Conservation (phyloP, 2,888 invertebrate genomes). For the Protonemura montana region DNA sequence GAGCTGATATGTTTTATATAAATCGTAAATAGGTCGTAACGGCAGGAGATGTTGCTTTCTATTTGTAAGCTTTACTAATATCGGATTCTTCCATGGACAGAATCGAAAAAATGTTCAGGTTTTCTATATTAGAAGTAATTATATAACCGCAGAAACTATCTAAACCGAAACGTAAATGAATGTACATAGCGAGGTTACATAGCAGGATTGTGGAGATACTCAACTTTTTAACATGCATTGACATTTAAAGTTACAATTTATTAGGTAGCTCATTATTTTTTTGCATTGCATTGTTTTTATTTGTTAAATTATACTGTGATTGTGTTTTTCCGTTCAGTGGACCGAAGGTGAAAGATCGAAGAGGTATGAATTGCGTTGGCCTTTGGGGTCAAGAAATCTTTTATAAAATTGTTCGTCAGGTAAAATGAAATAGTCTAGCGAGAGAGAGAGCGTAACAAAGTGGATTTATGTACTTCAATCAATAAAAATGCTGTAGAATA, state of each 20-base stretch:
- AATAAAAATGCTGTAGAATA: conserved; percentile 2
- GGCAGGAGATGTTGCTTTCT: neutral
- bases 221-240: neutral
- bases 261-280: neutral
- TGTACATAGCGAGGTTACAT: neutral
- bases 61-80: neutral
- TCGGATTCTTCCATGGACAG: conserved; percentile 23
- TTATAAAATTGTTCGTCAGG: neutral
- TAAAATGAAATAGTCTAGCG: neutral
- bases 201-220: neutral
- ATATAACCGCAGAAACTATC: neutral
- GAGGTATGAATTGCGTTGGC: neutral
- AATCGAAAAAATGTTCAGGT: neutral
- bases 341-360: neutral
- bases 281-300: neutral
- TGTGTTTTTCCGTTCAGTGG: neutral
- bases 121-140: conserved; percentile 5
- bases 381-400: neutral
- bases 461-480: neutral
- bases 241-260: neutral
- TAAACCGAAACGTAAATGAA: neutral
- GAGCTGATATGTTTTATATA: neutral
- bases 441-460: neutral
- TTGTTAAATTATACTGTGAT: neutral
- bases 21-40: neutral